Evolutionary conservation across 53 echinoderm and acorn worm species (phyloP).

Genomic region (Holothuria leucospilota): DNA sequence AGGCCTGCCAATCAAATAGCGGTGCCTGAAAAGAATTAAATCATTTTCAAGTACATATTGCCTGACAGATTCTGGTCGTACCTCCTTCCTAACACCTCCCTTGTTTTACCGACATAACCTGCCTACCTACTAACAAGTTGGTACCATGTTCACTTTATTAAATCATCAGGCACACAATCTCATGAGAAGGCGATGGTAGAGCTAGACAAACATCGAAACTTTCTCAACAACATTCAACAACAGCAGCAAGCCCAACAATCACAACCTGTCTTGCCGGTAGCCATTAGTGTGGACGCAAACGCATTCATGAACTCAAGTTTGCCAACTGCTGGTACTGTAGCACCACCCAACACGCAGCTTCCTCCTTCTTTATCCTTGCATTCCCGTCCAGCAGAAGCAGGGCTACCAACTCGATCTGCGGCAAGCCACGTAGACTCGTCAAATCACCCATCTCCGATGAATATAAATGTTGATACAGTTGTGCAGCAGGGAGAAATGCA

Average conservation of each 20-base stretch:
- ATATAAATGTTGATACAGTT: conserved; percentile 6
- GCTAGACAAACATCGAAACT: background rate
- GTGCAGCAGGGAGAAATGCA: background rate
- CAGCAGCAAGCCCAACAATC: background rate
- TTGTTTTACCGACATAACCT: no score
- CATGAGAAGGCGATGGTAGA: background rate
- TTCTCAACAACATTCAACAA: background rate
- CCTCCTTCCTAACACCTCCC: no score
- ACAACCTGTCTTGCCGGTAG: background rate
- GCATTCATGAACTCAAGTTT: conserved; percentile 7
- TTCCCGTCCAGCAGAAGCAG: background rate
- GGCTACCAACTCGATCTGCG: background rate
- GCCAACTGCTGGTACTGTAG: conserved; percentile 7
- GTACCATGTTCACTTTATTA: no score
- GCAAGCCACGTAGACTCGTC: background rate
- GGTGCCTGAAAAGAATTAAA: no score
- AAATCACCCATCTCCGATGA: background rate
- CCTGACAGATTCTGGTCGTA: no score
- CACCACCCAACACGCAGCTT: conserved; percentile 15
- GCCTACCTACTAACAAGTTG: no score
- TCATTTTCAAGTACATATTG: no score
- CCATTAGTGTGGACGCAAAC: background rate
- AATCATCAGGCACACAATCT: no score
- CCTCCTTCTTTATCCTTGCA: conserved; percentile 1
- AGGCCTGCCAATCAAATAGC: no score